phyloP scores from a whole-genome alignment of 35 echinoderm and acorn worm species.

The Stichopus chloronotus region DNA sequence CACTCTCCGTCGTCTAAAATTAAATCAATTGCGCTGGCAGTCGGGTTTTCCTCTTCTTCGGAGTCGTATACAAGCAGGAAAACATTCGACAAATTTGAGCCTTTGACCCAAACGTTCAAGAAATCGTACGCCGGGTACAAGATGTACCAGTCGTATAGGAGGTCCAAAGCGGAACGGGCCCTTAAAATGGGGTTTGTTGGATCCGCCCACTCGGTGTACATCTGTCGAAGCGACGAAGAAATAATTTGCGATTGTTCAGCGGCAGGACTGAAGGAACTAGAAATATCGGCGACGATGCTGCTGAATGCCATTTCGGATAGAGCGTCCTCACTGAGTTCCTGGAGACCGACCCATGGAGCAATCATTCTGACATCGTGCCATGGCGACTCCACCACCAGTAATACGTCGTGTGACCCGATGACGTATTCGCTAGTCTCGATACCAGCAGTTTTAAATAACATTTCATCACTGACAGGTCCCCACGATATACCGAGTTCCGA shows the following conservation, averaged over 20 bases:
- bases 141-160: neutral
- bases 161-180: neutral
- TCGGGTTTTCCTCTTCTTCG: no score
- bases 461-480: conserved; percentile 8
- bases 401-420: neutral
- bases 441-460: neutral
- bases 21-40: neutral
- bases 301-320: neutral
- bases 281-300: neutral
- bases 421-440: neutral
- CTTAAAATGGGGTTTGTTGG: neutral
- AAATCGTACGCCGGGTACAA: neutral
- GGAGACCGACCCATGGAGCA: neutral
- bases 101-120: neutral
- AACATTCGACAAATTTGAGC: neutral
- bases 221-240: conserved; percentile 1
- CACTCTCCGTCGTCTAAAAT: neutral
- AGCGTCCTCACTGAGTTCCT: neutral
- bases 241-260: neutral
- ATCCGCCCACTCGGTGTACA: conserved; percentile 17
- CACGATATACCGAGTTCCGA: neutral
- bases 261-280: neutral
- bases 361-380: neutral
- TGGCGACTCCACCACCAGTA: neutral
- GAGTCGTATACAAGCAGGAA: neutral